phyloP scores from a whole-genome alignment of 2,888 invertebrate species.

The Cataglyphis livida region DNA sequence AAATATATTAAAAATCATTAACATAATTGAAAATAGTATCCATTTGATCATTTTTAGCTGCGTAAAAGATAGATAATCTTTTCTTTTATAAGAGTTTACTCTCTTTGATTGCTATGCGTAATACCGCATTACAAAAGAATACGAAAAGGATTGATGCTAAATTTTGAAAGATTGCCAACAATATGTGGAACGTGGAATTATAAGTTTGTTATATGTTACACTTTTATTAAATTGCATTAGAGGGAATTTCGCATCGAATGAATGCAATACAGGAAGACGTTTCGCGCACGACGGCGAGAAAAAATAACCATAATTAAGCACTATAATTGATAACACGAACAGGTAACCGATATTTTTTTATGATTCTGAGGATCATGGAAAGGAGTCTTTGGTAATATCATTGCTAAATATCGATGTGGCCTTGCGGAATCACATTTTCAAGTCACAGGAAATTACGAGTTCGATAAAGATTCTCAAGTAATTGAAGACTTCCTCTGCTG shows the following conservation, averaged over 20 bases:
- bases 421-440: conserved; percentile 26
- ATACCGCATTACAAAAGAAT: conserved; percentile 13
- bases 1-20: background rate
- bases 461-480: conserved; percentile 7
- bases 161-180: conserved; percentile 37
- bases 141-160: conserved; percentile 3
- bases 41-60: background rate
- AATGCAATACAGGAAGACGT: conserved; percentile 38
- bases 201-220: conserved; percentile 27
- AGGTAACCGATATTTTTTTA: conserved; percentile 23
- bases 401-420: conserved; percentile 30
- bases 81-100: conserved; percentile 8
- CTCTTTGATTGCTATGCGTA: conserved; percentile 12
- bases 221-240: conserved; percentile 39
- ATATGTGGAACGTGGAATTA: conserved; percentile 27
- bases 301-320: conserved; percentile 31
- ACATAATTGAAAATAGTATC: background rate
- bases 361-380: background rate
- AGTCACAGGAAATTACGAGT: conserved; percentile 12
- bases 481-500: conserved; percentile 28
- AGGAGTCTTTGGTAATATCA: background rate
- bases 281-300: background rate
- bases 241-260: conserved; percentile 14
- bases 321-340: conserved; percentile 5
- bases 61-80: background rate